Conservation (phyloP, 2,113 vertebrate species). For the Alligator mississippiensis region DNA sequence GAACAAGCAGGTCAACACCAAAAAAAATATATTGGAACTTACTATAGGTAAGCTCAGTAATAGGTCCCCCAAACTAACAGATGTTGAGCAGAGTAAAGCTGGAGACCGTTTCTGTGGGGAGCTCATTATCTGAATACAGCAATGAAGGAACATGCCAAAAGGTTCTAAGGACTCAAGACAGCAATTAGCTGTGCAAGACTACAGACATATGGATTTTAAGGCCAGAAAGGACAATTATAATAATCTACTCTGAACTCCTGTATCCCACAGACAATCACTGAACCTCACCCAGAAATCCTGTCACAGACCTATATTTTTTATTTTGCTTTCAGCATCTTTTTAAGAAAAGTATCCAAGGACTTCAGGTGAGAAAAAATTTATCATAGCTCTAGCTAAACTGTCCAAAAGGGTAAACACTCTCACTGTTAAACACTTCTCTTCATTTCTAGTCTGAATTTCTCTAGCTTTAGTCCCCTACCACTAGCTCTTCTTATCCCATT, state of each 20-base stretch:
- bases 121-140: neutral
- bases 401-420: neutral
- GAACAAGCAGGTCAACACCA: neutral
- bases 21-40: neutral
- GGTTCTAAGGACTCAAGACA: neutral
- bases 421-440: neutral
- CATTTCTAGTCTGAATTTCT: slow-evolving; percentile 1
- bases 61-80: neutral
- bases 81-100: neutral
- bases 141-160: neutral
- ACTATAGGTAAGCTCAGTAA: neutral
- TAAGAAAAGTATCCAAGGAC: neutral
- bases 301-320: neutral
- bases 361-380: neutral
- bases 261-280: neutral
- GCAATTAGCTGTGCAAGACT: neutral
- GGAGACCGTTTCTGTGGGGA: neutral
- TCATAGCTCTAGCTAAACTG: neutral
- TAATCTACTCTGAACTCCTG: neutral
- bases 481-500: neutral
- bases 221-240: neutral
- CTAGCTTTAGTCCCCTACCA: neutral
- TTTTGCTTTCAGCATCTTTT: neutral
- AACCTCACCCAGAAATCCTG: neutral
- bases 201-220: neutral